Evolutionary conservation across 2,888 invertebrate species (phyloP).

Genomic region (Sisyra terminalis): DNA sequence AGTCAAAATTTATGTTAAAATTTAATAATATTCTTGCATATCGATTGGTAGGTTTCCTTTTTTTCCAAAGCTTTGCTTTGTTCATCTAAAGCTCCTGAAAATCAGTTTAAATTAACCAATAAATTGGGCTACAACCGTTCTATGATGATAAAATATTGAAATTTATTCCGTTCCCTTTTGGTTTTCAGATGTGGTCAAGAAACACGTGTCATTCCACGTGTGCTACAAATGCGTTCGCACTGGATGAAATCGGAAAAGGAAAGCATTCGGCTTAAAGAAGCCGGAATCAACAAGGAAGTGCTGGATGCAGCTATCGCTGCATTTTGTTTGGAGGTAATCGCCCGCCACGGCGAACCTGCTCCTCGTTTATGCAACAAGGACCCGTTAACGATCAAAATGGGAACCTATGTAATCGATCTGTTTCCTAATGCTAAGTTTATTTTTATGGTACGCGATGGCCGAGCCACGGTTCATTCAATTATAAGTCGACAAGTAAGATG

Average conservation of each 20-base stretch:
- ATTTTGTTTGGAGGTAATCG: slow-evolving; percentile 92
- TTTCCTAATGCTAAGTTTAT: slow-evolving; percentile 97
- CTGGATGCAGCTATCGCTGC: slow-evolving; percentile 92
- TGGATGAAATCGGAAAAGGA: slow-evolving; percentile 93
- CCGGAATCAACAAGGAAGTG: slow-evolving; percentile 80
- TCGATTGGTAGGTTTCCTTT: too few species aligned
- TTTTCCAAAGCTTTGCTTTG: too few species aligned
- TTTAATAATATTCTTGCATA: too few species aligned
- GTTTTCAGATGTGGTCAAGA: slow-evolving; percentile 80
- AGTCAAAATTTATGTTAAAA: too few species aligned
- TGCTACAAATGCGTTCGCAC: slow-evolving; percentile 87
- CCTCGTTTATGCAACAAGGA: slow-evolving; percentile 96
- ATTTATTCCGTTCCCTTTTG: slow-evolving; percentile 12
- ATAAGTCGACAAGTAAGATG: slow-evolving; percentile 72
- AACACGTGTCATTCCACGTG: slow-evolving; percentile 88
- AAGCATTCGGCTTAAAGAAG: slow-evolving; percentile 76
- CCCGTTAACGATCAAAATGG: slow-evolving; percentile 94
- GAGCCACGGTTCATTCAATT: slow-evolving; percentile 97
- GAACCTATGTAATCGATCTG: slow-evolving; percentile 80
- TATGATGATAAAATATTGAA: background rate
- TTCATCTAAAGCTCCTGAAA: too few species aligned
- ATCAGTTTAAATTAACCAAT: too few species aligned
- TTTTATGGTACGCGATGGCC: slow-evolving; percentile 95
- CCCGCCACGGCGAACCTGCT: slow-evolving; percentile 89
- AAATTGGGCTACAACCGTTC: too few species aligned